Percentiles rank a stretch among this genome's conserved stretches.
Evolutionary conservation across 2,888 invertebrate species (phyloP).

Genomic region (Drosophila pullipes): DNA sequence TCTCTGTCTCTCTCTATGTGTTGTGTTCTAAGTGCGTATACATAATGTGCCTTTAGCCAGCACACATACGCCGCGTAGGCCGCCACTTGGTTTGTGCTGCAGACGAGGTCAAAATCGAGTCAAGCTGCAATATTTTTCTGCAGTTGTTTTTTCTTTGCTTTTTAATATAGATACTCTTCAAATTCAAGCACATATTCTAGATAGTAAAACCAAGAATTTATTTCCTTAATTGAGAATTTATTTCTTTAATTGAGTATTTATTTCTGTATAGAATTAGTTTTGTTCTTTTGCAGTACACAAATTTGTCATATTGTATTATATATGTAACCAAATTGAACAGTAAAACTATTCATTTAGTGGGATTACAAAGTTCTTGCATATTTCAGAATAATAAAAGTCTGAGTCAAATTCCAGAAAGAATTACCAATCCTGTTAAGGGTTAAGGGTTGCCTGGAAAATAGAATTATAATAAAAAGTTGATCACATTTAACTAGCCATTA

Average conservation of each 20-base stretch:
- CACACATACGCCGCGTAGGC: constrained; percentile 68
- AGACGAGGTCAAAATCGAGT: constrained; percentile 20
- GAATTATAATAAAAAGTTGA: background rate
- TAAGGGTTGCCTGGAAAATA: background rate
- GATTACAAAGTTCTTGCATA: background rate
- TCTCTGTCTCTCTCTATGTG: background rate
- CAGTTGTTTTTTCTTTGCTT: background rate
- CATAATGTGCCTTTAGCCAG: constrained; percentile 58
- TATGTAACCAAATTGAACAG: background rate
- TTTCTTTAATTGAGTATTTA: background rate
- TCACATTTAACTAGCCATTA: background rate
- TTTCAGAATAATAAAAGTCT: background rate
- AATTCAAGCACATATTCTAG: too few relatives aligned
- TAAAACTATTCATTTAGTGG: background rate
- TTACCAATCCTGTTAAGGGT: background rate
- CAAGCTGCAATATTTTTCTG: constrained; percentile 17
- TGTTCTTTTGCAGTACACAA: background rate
- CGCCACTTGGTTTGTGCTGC: constrained; percentile 9
- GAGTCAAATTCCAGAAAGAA: background rate
- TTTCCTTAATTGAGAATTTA: background rate
- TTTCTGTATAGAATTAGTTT: background rate
- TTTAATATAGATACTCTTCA: background rate
- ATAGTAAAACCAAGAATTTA: background rate
- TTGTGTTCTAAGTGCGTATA: constrained; percentile 58
- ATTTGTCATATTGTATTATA: background rate